Percentiles rank a stretch among this genome's conserved stretches.
phyloP scores from a whole-genome alignment of 1,140 invertebrate genomes.

The Amyelois transitella region DNA sequence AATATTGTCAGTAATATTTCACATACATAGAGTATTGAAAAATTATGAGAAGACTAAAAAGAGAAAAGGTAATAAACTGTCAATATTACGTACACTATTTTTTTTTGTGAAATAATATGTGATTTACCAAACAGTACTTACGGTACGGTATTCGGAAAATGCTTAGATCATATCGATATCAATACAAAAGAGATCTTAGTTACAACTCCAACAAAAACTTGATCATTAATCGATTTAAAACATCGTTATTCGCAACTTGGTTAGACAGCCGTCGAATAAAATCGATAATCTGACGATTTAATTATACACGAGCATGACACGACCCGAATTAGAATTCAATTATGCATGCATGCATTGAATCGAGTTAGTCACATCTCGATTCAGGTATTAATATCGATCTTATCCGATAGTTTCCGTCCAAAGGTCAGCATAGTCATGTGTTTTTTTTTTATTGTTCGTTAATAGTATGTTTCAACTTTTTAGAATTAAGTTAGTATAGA shows the following conservation, averaged over 20 bases:
- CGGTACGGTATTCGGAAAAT: no score
- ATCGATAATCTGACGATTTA: slow-evolving; percentile 3
- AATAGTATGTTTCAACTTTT: neutral
- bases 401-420: neutral
- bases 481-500: neutral
- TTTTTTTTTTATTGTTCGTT: neutral
- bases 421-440: neutral
- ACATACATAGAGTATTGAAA: no score
- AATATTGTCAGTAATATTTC: neutral
- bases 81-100: no score
- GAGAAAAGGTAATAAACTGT: no score
- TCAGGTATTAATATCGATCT: slow-evolving; percentile 1
- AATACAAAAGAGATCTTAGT: neutral
- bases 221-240: neutral
- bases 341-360: neutral
- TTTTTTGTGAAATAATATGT: no score
- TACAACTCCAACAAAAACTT: neutral
- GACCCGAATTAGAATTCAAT: neutral
- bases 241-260: neutral
- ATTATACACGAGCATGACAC: slow-evolving; percentile 2
- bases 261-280: neutral
- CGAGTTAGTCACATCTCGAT: neutral
- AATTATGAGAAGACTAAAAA: no score
- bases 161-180: neutral
- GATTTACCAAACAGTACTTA: no score